Base-by-base conservation (phyloP, 2,113 vertebrate genomes). In the Ctenodactylus gundi region DNA sequence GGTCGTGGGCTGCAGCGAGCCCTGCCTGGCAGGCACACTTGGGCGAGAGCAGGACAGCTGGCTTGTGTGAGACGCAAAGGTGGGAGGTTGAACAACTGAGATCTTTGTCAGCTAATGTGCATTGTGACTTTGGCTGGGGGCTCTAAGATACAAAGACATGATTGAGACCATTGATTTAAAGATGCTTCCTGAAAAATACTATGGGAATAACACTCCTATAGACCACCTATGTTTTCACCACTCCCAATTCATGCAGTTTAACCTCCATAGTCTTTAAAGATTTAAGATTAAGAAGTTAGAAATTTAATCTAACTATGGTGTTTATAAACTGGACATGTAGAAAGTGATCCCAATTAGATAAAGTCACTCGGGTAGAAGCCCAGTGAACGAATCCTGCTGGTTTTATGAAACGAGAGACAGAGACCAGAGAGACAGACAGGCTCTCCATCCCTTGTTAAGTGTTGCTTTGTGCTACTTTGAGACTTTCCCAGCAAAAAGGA, bases 41-140 rank as follows among this genome's bases (percentile, higher is more conserved):
- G 0, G 10, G 1, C 27, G 29, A 39, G 2, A 23, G 15, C 18
- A 72, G 17, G 7, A 62, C 6, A 1, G 2, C 0, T 41, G 34
- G 5, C 20, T 58, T 39, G 10, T 11, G 1, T 21, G 29, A 64
- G 4, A 4, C 23, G 1, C 10, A 78, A 2, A 14, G 2, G 1
- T 29, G 57, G 5, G 29, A 34, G 13, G n/a, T 17, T 60, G 10
- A 41, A 3, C 3, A 4, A 3, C 27, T 77, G 11, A 85, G 41
- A 1, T 34, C 11, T 84, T 7, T 44, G 11, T 64, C 68, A 49
- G 34, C 15, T 75, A 31, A 36, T 88, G 12, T 27, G 88, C 1
- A 21, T 4, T 27, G 53, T 2, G 25, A 44, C 57, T 91, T 73
- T 27, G 0, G 1, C 25, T 77, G 0, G n/a, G 77, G n/a, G 29